Base-by-base conservation (phyloP, 1,140 invertebrate species). In the Brachionus angularis region DNA sequence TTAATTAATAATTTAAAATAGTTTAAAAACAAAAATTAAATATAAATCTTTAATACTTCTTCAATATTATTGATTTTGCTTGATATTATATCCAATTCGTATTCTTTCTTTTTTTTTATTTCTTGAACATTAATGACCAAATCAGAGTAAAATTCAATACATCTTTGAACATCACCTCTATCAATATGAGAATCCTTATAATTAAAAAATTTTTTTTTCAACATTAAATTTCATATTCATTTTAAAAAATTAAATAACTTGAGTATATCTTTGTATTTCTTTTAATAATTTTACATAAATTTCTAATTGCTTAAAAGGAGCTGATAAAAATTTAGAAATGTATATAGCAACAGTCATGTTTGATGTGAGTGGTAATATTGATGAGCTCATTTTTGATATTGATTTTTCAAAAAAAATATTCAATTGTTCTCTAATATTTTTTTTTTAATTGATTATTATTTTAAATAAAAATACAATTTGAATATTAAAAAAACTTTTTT, bases 111-210 rank as follows among this genome's bases (percentile, higher is more conserved):
- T n/a, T 93, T 88, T 52, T 94, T 84, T 23, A 89, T 86, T 27
- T 88, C 86, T 62, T 88, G 86, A 81, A 92, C 96, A 36, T 86
- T 85, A 78, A 94, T 91, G 72, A 90, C 88, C 76, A 98, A 90
- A 76, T 97, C 92, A 79, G 93, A 91, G 80, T 94, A 98, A 27
- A 98, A 89, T 73, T 87, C 87, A 75, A 93, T 89, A 46, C 93
- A 93, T 73, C 95, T 84, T 79, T 97, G 93, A 1, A 93, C 91
- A 78, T 98, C 94, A 2, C 95, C 96, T 73, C 94, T 84, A 82
- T 98, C 96, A 1, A 89, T 86, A 82, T 98, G 93, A 77, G 87
- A 89, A 80, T 96, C 94, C 84, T 85, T 72, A n/a, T 31, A 78
- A 76, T 25, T 55, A 64, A 67, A 61, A 61, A 42, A 25, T 25